Conservation (phyloP, 2,888 invertebrate species). For the Troides aeacus region DNA sequence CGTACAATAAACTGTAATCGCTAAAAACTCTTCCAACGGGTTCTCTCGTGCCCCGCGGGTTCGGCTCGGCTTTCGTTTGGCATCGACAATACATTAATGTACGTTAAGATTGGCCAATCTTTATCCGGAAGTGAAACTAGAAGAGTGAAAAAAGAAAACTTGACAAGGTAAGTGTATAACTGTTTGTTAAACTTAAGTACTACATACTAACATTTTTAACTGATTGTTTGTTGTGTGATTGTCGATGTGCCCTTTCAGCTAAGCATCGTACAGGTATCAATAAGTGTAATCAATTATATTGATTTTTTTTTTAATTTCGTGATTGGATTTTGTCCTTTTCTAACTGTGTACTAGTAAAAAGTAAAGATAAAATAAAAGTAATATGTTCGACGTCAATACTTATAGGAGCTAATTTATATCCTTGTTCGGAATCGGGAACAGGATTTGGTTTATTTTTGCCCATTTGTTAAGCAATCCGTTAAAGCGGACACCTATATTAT, state of each 20-base stretch:
- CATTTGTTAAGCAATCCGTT: constrained; percentile 63
- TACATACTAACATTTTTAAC: constrained; percentile 55
- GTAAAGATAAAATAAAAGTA: too few relatives aligned
- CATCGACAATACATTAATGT: constrained; percentile 51
- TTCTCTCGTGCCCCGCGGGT: constrained; percentile 39
- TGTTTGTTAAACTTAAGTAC: constrained; percentile 39
- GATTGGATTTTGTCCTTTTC: too few relatives aligned
- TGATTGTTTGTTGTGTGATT: constrained; percentile 55
- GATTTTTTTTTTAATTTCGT: too few relatives aligned
- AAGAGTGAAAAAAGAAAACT: constrained; percentile 45
- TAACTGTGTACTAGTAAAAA: too few relatives aligned
- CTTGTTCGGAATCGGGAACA: constrained; percentile 30
- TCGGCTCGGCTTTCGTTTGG: constrained; percentile 64
- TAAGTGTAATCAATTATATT: constrained; percentile 34
- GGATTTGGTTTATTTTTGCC: constrained; percentile 47
- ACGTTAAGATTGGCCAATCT: constrained; percentile 73
- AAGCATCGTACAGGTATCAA: constrained; percentile 72
- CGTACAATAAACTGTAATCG: constrained; percentile 67
- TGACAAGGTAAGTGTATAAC: constrained; percentile 61
- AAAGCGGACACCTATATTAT: constrained; percentile 62
- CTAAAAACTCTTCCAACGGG: constrained; percentile 61
- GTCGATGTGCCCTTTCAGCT: constrained; percentile 70
- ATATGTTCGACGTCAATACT: too few relatives aligned
- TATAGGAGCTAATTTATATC: too few relatives aligned
- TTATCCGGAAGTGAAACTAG: constrained; percentile 50